phyloP scores from a whole-genome alignment of 2,113 vertebrate genomes.

The Eublepharis macularius region DNA sequence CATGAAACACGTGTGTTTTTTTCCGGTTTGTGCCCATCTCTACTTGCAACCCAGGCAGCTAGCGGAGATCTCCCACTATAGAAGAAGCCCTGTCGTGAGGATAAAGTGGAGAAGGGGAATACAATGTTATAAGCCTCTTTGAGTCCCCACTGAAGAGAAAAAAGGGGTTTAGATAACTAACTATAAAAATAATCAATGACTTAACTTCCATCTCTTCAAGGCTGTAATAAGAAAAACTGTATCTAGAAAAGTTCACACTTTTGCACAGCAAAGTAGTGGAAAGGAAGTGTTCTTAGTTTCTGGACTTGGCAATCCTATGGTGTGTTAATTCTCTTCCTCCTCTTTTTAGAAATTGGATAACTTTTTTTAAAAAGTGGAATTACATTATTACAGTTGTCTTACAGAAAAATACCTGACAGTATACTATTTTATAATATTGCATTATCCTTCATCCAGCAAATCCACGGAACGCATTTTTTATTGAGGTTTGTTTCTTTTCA shows the following conservation, averaged over 20 bases:
- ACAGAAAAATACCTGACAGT: background rate
- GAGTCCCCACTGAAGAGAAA: too few relatives aligned
- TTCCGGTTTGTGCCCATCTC: too few relatives aligned
- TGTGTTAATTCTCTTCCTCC: background rate
- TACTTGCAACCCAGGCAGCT: too few relatives aligned
- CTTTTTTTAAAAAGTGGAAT: background rate
- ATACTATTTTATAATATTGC: background rate
- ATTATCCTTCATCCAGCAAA: background rate
- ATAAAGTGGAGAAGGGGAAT: too few relatives aligned
- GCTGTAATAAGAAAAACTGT: too few relatives aligned
- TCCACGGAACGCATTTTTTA: background rate
- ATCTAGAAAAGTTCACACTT: background rate
- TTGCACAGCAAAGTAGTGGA: background rate
- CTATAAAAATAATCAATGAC: too few relatives aligned
- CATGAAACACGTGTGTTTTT: too few relatives aligned
- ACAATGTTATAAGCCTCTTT: too few relatives aligned
- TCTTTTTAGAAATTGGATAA: background rate
- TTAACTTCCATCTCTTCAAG: too few relatives aligned
- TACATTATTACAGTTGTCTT: rapidly evolving
- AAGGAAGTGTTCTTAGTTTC: background rate
- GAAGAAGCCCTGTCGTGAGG: too few relatives aligned
- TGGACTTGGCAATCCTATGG: background rate
- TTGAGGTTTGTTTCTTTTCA: background rate
- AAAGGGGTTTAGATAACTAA: too few relatives aligned
- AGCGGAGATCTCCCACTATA: too few relatives aligned